Percentiles rank a stretch among this genome's conserved stretches.
Conservation (phyloP, 2,797 vertebrate species). For the Alcedo atthis region DNA sequence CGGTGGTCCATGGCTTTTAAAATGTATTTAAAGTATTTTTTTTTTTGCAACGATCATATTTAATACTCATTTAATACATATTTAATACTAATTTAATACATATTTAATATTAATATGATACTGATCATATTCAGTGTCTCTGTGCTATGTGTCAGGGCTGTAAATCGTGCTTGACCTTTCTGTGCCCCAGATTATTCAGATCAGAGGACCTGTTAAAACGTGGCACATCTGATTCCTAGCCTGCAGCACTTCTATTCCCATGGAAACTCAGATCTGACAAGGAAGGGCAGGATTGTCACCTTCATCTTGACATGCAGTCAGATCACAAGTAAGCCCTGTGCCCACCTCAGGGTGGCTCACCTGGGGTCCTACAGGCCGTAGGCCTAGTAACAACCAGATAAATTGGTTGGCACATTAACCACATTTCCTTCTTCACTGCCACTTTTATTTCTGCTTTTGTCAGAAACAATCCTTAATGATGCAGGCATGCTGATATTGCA, state of each 20-base stretch:
- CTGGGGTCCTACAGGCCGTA: no score
- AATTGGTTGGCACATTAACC: neutral
- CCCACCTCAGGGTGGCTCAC: neutral
- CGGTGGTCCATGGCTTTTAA: neutral
- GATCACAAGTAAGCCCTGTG: neutral
- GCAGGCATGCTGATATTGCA: neutral
- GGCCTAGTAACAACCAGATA: neutral
- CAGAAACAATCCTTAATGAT: neutral
- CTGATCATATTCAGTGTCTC: neutral
- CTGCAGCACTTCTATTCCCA: neutral
- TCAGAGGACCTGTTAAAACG: neutral
- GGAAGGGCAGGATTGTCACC: neutral
- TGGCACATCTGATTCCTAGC: neutral
- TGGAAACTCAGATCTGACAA: neutral
- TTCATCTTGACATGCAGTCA: neutral
- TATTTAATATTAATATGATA: no score
- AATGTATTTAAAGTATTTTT: neutral
- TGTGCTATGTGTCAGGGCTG: neutral
- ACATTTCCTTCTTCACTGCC: neutral
- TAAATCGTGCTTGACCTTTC: neutral
- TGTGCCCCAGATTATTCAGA: neutral
- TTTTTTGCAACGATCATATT: neutral
- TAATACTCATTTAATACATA: no score
- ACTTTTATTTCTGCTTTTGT: constrained; percentile 30
- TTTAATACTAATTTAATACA: no score